Base-by-base conservation (phyloP, 2,797 vertebrate species). In the Vultur gryphus region DNA sequence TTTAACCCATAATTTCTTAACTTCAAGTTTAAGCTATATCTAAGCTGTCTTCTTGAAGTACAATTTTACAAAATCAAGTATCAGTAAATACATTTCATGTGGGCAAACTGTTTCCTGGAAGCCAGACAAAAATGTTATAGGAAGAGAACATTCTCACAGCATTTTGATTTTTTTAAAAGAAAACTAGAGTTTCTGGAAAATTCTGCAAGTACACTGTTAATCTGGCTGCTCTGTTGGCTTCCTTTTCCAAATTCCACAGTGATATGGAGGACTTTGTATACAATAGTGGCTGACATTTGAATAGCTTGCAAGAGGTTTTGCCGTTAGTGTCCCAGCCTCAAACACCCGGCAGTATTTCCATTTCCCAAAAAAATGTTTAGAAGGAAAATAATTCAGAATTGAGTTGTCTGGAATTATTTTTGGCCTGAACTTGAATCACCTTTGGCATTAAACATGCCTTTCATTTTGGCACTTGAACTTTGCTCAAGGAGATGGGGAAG, bases 381-480 rank as follows among this genome's bases (percentile, higher is more conserved):
- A 93, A 92, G 70, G 61, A 89, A 93, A 96, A 95, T 62, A 89
- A 90, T 93, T 90, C 89, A 39, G 69, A 94, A 96, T 91, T 91
- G 71, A 89, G 89, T 88, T 93, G 94, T 96, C 95, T 93, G 82
- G 89, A 93, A 92, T 97, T 96, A 96, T 97, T 97, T 97, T 96
- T 97, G 95, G 95, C 93, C 65, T 97, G 83, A 95, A 96, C 93
- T 93, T 83, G 64, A 84, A 95, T 95, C 95, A 97, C 94, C 96
- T 96, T 96, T 97, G 94, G 95, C 90, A 96, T 95, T 95, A 95
- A 96, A 90, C 51, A 75, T 72, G 75, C 51, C 72, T 96, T 96
- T 96, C 76, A 91, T 93, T 96, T 91, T 83, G 90, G 92, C 58
- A 33, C 82, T 93, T 96, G 96, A 96, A 81, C 90, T 93, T 96